These are phyloP conservation scores for Drosophila tripunctata DNA, from an alignment of 2,888 invertebrate genomes.

Conservation along the genomic window DNA sequence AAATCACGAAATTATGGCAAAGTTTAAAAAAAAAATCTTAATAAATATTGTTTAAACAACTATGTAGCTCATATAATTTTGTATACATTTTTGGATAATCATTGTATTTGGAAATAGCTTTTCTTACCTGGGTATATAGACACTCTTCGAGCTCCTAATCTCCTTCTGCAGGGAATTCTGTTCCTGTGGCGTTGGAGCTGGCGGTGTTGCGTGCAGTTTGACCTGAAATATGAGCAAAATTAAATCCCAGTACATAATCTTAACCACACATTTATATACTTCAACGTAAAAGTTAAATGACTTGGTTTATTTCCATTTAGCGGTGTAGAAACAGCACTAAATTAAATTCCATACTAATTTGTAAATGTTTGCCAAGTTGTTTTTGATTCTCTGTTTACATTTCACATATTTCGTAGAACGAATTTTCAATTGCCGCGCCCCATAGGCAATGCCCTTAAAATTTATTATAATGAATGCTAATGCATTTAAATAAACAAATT, in stretches of 20 bases:
- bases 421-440: conserved; percentile 25
- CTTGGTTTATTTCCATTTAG: neutral
- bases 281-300: too few species aligned
- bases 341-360: conserved; percentile 51
- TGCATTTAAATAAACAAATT: conserved; percentile 46
- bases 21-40: too few species aligned
- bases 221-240: conserved; percentile 63
- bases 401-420: conserved; percentile 24
- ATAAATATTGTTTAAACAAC: too few species aligned
- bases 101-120: neutral
- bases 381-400: conserved; percentile 45
- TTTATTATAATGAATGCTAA: conserved; percentile 49
- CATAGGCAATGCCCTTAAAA: conserved; percentile 40
- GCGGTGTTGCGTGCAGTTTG: conserved; percentile 81
- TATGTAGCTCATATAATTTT: too few species aligned
- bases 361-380: conserved; percentile 26
- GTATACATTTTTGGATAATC: too few species aligned
- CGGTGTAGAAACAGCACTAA: conserved; percentile 29
- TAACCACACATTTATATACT: neutral
- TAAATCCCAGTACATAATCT: neutral
- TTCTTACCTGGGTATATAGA: conserved; percentile 88
- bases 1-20: too few species aligned
- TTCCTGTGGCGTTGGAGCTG: conserved; percentile 85
- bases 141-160: conserved; percentile 87
- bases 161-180: conserved; percentile 93